A percentile compares a stretch with the other conserved stretches of the same genome.
Conservation (phyloP, 2,797 vertebrate genomes). For the Oceanodroma leucorhoa region DNA sequence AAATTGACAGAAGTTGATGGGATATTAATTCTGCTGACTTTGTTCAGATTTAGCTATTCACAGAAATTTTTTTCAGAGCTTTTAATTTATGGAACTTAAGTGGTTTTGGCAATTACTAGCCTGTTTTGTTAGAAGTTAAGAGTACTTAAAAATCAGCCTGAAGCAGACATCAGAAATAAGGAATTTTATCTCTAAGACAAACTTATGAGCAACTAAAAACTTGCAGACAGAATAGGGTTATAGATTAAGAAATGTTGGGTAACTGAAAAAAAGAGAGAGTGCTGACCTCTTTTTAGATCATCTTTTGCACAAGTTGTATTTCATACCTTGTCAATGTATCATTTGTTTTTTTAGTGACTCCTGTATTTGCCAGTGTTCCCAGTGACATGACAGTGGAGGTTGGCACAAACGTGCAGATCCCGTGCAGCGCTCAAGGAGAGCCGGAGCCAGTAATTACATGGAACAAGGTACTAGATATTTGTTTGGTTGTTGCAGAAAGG, state of each 20-base stretch:
- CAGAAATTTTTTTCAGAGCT: neutral
- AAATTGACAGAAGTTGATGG: neutral
- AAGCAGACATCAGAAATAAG: neutral
- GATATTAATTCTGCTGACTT: neutral
- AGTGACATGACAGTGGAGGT: slow-evolving; percentile 93
- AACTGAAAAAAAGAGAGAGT: neutral
- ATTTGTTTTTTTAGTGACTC: slow-evolving; percentile 84
- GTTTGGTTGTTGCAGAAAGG: neutral
- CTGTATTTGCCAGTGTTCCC: slow-evolving; percentile 93
- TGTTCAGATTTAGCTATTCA: neutral
- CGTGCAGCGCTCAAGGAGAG: slow-evolving; percentile 94
- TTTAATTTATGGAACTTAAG: neutral
- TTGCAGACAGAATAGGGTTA: neutral
- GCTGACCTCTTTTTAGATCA: accelerated
- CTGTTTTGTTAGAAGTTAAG: neutral
- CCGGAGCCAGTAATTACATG: slow-evolving; percentile 93
- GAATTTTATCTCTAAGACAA: neutral
- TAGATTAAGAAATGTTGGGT: neutral
- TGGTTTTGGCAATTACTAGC: neutral
- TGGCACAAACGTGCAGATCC: slow-evolving; percentile 92
- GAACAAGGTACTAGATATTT: slow-evolving; percentile 89
- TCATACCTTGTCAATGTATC: neutral
- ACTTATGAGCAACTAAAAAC: neutral
- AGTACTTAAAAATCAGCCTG: neutral
- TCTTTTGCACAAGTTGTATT: neutral